A percentile compares a stretch with the other conserved stretches of the same genome.
Conservation (phyloP, 2,797 vertebrate genomes). For the Tympanoctomys barrerae region DNA sequence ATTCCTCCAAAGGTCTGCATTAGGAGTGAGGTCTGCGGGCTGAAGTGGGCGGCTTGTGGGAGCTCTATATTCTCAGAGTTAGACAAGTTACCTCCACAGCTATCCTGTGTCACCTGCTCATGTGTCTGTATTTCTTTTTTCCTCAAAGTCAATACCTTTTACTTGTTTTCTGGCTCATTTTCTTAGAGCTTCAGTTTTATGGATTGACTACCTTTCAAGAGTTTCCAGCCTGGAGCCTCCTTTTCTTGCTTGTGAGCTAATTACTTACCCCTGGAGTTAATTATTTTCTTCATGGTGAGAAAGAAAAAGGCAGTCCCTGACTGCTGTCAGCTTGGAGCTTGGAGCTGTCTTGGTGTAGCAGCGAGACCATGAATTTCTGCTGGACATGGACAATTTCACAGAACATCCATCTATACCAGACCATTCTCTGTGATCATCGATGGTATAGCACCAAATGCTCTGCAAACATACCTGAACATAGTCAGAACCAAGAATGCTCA, state of each 20-base stretch:
- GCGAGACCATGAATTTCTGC: slow-evolving; percentile 22
- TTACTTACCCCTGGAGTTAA: slow-evolving; percentile 79
- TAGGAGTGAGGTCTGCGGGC: background rate
- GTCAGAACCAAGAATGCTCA: background rate
- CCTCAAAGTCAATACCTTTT: slow-evolving; percentile 55
- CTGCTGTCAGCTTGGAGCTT: slow-evolving; percentile 53
- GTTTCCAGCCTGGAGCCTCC: slow-evolving; percentile 62
- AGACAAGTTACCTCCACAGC: background rate
- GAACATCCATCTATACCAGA: slow-evolving; percentile 44
- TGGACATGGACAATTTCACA: slow-evolving; percentile 44
- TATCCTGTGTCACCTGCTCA: background rate
- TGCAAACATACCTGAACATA: background rate
- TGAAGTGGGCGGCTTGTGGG: background rate
- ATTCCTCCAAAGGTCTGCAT: background rate
- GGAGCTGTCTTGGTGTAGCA: slow-evolving; percentile 50
- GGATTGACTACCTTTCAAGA: slow-evolving; percentile 75
- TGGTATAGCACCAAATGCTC: background rate
- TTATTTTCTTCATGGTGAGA: slow-evolving; percentile 75
- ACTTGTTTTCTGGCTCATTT: slow-evolving; percentile 74
- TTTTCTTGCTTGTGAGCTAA: slow-evolving; percentile 75
- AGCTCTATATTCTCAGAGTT: background rate
- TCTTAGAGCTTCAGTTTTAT: slow-evolving; percentile 60
- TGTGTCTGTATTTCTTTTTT: background rate
- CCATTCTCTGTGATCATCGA: background rate
- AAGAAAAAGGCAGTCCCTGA: slow-evolving; percentile 54